Evolutionary conservation across 2,113 vertebrate species (phyloP).

Genomic region (Oryzias celebensis): DNA sequence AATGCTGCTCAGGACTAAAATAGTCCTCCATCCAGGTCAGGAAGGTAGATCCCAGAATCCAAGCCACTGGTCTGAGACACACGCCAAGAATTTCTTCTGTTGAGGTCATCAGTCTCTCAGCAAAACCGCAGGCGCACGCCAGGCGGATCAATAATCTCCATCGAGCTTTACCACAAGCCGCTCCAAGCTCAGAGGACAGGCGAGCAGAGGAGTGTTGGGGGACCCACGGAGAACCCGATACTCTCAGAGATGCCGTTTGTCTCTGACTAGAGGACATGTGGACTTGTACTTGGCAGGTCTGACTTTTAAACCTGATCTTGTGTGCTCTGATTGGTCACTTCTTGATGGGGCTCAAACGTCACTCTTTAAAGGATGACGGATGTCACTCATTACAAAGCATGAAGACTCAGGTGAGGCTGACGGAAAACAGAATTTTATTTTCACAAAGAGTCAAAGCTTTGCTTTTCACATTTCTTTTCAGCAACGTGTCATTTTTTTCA

Average conservation of each 20-base stretch:
- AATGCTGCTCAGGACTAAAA: conserved; percentile 40
- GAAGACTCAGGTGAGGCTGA: not conserved
- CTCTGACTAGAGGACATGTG: conserved; percentile 49
- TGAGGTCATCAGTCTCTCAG: conserved; percentile 70
- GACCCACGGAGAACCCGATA: conserved; percentile 62
- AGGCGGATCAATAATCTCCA: conserved; percentile 76
- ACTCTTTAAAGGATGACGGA: conserved; percentile 34
- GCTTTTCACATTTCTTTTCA: not conserved
- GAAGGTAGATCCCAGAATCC: conserved; percentile 8
- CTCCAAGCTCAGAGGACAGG: conserved; percentile 61
- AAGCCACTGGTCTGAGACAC: conserved; percentile 42
- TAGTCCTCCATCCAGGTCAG: conserved; percentile 17
- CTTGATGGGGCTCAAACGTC: conserved; percentile 36
- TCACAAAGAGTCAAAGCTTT: not conserved
- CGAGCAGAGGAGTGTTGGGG: conserved; percentile 27
- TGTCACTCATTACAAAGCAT: conserved; percentile 10
- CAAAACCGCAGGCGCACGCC: conserved; percentile 77
- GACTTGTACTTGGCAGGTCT: conserved; percentile 42
- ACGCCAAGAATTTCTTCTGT: conserved; percentile 70
- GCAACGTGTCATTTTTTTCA: too few species aligned
- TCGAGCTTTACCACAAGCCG: conserved; percentile 73
- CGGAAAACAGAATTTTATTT: not conserved
- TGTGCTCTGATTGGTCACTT: conserved; percentile 57
- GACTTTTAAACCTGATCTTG: conserved; percentile 63
- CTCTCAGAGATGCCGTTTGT: conserved; percentile 48